Evolutionary conservation across 2,888 invertebrate genomes (phyloP).

Genomic region (Sinohyriopsis cumingii): DNA sequence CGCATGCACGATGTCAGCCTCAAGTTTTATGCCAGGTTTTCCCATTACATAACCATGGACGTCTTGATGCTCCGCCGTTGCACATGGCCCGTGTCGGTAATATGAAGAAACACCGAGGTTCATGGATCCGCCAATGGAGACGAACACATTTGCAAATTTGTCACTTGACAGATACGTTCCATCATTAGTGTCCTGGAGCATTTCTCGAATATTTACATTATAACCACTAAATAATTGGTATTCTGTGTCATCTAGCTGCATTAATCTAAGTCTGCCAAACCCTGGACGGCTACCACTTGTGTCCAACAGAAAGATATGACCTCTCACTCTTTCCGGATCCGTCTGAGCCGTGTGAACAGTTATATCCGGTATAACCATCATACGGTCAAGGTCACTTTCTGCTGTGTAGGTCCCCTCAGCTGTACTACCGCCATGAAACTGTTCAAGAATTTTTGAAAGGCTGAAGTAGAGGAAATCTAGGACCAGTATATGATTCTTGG

Average conservation of each 20-base stretch:
- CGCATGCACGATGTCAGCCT: slow-evolving; percentile 9
- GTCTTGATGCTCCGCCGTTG: background rate
- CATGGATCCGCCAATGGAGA: too few relatives aligned
- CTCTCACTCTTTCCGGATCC: background rate
- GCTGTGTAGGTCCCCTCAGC: slow-evolving; percentile 8
- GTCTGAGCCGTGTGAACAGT: background rate
- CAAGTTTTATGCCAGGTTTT: background rate
- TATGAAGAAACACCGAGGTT: too few relatives aligned
- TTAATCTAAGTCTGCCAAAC: slow-evolving; percentile 2
- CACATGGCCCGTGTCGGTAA: slow-evolving; percentile 10
- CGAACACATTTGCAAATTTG: slow-evolving; percentile 2
- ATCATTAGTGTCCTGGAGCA: background rate
- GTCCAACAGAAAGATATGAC: slow-evolving; percentile 5
- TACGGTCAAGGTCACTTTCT: slow-evolving; percentile 13
- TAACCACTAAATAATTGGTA: background rate
- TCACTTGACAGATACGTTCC: slow-evolving; percentile 9
- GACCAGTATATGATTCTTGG: slow-evolving; percentile 6
- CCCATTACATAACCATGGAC: background rate
- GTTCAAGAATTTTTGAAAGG: background rate
- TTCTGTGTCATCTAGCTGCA: slow-evolving; percentile 5
- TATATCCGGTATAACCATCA: slow-evolving; percentile 7
- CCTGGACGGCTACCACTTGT: slow-evolving; percentile 3
- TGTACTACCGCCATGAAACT: slow-evolving; percentile 9
- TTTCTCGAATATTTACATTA: background rate
- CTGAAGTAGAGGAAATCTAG: slow-evolving; percentile 3